Evolutionary conservation across 2,797 vertebrate species (phyloP).

Genomic region (Hemibagrus guttatus): DNA sequence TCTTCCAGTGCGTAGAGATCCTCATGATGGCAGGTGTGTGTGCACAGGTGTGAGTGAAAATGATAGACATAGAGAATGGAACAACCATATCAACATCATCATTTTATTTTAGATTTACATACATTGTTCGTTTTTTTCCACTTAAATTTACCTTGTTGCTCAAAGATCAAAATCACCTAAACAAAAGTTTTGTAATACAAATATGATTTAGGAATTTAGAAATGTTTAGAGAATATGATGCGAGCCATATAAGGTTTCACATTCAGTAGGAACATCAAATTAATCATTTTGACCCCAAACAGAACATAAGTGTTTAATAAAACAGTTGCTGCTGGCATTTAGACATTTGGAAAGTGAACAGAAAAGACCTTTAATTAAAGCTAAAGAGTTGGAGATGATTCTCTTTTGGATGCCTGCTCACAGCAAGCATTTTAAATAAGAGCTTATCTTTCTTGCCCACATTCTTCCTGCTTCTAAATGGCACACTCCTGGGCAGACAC

Average conservation of each 20-base stretch:
- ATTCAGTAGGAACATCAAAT: neutral
- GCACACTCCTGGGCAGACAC: slow-evolving; percentile 27
- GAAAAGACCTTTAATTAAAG: slow-evolving; percentile 56
- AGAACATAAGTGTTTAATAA: slow-evolving; percentile 1
- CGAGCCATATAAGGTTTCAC: neutral
- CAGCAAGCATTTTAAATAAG: slow-evolving; percentile 51
- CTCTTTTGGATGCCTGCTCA: slow-evolving; percentile 44
- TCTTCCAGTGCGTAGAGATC: neutral
- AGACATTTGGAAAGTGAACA: slow-evolving; percentile 50
- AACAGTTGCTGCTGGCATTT: slow-evolving; percentile 16
- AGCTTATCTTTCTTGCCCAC: slow-evolving; percentile 58
- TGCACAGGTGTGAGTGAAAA: slow-evolving; percentile 9
- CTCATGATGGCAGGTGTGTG: slow-evolving; percentile 5
- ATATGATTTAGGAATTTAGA: neutral
- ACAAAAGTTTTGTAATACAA: neutral
- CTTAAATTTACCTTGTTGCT: neutral
- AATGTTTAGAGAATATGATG: neutral
- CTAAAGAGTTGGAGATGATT: slow-evolving; percentile 53
- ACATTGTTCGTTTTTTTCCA: neutral
- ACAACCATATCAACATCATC: neutral
- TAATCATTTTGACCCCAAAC: neutral
- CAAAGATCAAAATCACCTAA: neutral
- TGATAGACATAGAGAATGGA: neutral
- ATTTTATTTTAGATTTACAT: neutral
- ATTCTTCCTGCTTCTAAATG: slow-evolving; percentile 45